Evolutionary conservation across 2,797 vertebrate genomes (phyloP).

Genomic region (Cichlasoma orientale): DNA sequence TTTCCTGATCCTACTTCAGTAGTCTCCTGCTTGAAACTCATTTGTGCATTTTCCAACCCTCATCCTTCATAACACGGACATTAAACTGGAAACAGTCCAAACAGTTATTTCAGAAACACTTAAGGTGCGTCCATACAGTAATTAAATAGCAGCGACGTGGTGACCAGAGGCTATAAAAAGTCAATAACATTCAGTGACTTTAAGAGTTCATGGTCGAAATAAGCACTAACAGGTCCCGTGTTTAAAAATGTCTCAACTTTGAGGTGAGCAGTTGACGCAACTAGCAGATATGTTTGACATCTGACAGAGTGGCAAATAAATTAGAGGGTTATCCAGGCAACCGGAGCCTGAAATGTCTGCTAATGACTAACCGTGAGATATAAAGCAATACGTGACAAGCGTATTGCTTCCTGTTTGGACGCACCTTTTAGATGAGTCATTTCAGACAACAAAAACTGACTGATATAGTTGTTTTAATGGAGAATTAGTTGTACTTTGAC

Average conservation of each 20-base stretch:
- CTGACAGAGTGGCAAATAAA: neutral
- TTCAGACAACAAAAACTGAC: neutral
- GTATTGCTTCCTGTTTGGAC: neutral
- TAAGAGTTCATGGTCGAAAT: neutral
- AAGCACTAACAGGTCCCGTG: neutral
- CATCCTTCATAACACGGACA: too few relatives aligned
- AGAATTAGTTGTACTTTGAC: neutral
- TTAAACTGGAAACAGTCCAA: neutral
- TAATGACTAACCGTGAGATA: neutral
- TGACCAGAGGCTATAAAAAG: neutral
- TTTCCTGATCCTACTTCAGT: neutral
- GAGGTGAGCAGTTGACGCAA: neutral
- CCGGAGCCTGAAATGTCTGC: neutral
- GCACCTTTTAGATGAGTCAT: neutral
- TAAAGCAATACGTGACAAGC: neutral
- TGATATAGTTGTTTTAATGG: neutral
- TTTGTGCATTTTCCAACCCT: neutral
- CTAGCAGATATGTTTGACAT: neutral
- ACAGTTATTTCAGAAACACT: neutral
- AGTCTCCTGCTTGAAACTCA: too few relatives aligned
- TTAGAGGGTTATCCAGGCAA: neutral
- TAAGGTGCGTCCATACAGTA: neutral
- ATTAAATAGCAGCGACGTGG: too few relatives aligned
- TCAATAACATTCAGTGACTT: too few relatives aligned
- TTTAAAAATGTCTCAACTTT: neutral